Conservation (phyloP, 2,797 vertebrate species). For the Neosalanx taihuensis region DNA sequence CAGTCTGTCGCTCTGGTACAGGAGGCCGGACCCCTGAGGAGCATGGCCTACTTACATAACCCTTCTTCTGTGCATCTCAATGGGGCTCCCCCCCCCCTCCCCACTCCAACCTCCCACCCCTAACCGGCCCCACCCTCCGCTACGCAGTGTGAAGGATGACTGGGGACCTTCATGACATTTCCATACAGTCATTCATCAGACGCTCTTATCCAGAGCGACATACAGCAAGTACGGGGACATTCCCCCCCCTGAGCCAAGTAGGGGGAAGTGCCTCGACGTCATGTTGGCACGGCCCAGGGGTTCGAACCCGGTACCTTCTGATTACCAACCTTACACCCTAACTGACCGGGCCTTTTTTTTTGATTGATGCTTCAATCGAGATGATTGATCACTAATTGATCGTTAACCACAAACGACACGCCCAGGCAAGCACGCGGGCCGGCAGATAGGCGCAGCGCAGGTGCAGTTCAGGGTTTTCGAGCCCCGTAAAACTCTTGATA, state of each 20-base stretch:
- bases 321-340: neutral
- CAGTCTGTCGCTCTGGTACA: constrained; percentile 25
- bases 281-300: no score
- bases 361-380: constrained; percentile 35
- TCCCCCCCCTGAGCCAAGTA: no score
- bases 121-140: constrained; percentile 35
- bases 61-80: constrained; percentile 60
- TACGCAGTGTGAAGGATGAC: constrained; percentile 41
- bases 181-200: no score
- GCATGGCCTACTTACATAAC: constrained; percentile 26
- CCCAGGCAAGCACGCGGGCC: neutral
- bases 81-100: constrained; percentile 27
- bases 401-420: neutral
- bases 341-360: constrained; percentile 1
- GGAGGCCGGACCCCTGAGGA: constrained; percentile 31
- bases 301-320: no score
- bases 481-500: constrained; percentile 2
- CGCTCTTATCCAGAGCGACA: no score
- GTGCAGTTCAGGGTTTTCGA: neutral
- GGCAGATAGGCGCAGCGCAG: neutral
- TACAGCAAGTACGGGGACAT: no score
- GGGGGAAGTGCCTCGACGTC: no score
- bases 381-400: constrained; percentile 35
- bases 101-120: constrained; percentile 22
- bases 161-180: constrained; percentile 24